A percentile compares a stretch with the other conserved stretches of the same genome.
phyloP scores from a whole-genome alignment of 2,113 vertebrate species.

The Sinocyclocheilus grahami region DNA sequence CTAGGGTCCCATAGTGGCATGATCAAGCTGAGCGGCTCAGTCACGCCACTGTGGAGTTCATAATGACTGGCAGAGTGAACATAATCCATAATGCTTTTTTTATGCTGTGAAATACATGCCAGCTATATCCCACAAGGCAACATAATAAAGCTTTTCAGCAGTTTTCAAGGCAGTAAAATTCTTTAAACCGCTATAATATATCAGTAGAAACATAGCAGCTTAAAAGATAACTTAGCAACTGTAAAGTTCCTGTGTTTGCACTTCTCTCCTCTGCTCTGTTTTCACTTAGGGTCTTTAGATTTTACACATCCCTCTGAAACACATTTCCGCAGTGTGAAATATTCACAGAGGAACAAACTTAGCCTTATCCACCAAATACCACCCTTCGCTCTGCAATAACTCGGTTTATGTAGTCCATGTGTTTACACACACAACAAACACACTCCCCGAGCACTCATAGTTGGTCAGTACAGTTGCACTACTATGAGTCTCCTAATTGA shows the following conservation, averaged over 20 bases:
- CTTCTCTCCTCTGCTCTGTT: constrained; percentile 49
- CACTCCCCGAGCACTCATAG: constrained; percentile 10
- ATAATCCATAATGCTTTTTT: not conserved
- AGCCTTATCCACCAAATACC: constrained; percentile 52
- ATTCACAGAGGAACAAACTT: constrained; percentile 57
- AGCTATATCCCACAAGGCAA: not conserved
- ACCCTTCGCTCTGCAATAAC: constrained; percentile 18
- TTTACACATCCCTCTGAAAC: constrained; percentile 69
- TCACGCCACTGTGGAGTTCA: too few relatives aligned
- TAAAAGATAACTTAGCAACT: constrained; percentile 46
- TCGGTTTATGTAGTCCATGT: constrained; percentile 39
- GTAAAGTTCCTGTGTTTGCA: constrained; percentile 47
- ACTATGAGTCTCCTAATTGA: constrained; percentile 19
- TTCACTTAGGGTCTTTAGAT: constrained; percentile 63
- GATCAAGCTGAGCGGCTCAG: too few relatives aligned
- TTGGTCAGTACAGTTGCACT: constrained; percentile 2
- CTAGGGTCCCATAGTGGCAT: too few relatives aligned
- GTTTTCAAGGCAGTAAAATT: not conserved
- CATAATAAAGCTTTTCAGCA: not conserved
- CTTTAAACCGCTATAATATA: not conserved
- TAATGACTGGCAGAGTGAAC: not conserved
- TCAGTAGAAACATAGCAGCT: not conserved
- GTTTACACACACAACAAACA: constrained; percentile 30
- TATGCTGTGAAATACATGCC: not conserved
- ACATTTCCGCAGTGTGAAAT: constrained; percentile 63